Conservation (phyloP, 64 coral and sea anemone genomes). For the Pocillopora verrucosa region DNA sequence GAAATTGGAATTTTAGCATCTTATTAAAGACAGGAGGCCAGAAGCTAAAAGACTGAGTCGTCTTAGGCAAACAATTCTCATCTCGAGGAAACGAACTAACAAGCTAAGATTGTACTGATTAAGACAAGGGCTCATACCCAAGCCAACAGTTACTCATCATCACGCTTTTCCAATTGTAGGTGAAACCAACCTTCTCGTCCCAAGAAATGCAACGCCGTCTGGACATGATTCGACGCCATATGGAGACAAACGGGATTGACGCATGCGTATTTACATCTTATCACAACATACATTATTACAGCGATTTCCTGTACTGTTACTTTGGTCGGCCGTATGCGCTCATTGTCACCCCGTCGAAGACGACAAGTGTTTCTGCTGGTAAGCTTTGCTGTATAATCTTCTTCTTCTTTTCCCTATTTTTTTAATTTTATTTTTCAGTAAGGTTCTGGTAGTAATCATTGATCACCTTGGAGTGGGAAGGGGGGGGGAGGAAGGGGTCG, state of each 20-base stretch:
- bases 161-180: slow-evolving; percentile 28
- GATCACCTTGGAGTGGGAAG: too few relatives aligned
- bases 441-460: too few relatives aligned
- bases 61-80: too few relatives aligned
- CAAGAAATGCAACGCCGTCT: slow-evolving; percentile 90
- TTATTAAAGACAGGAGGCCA: too few relatives aligned
- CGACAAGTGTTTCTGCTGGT: slow-evolving; percentile 85
- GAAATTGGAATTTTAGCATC: too few relatives aligned
- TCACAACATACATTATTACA: slow-evolving; percentile 90
- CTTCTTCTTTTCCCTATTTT: too few relatives aligned
- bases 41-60: too few relatives aligned
- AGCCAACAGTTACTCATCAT: neutral
- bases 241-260: slow-evolving; percentile 77
- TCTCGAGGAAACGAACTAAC: too few relatives aligned
- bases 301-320: slow-evolving; percentile 81
- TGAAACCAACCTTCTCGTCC: slow-evolving; percentile 72
- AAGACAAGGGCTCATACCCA: too few relatives aligned
- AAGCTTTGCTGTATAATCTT: neutral
- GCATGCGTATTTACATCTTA: slow-evolving; percentile 95
- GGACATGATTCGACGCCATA: slow-evolving; percentile 72
- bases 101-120: too few relatives aligned
- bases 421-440: neutral
- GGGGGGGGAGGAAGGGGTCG: too few relatives aligned
- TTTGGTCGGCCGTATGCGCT: slow-evolving; percentile 86
- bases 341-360: slow-evolving; percentile 69